Percentiles rank a stretch among this genome's conserved stretches.
These are phyloP conservation scores for Oconnorella tubifera DNA, from an alignment of 2,888 invertebrate genomes.

Conservation along the genomic window DNA sequence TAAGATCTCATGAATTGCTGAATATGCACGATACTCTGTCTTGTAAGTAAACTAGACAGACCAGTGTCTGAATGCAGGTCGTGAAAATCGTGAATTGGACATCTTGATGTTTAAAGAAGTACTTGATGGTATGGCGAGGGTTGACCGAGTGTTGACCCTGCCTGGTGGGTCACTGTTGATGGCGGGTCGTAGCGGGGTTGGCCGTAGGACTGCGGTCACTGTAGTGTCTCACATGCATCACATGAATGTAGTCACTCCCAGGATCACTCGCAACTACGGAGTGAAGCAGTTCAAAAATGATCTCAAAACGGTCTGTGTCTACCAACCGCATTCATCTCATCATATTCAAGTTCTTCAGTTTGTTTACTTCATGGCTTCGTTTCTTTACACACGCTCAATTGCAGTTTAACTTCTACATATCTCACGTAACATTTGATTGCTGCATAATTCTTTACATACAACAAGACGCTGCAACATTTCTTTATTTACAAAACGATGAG, in stretches of 20 bases:
- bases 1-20: too few relatives aligned
- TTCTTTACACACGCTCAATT: too few relatives aligned
- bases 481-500: too few relatives aligned
- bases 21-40: too few relatives aligned
- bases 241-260: constrained; percentile 62
- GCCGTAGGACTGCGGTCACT: constrained; percentile 74
- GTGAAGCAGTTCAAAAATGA: constrained; percentile 71
- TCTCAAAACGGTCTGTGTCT: constrained; percentile 67
- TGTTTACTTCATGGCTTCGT: background rate
- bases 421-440: too few relatives aligned
- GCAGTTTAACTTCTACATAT: too few relatives aligned
- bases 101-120: constrained; percentile 68
- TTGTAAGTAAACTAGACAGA: too few relatives aligned
- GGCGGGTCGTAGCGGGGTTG: constrained; percentile 75
- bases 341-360: background rate
- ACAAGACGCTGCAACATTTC: too few relatives aligned
- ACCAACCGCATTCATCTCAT: background rate
- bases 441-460: too few relatives aligned
- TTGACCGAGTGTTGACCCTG: constrained; percentile 65
- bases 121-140: constrained; percentile 64
- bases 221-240: constrained; percentile 71
- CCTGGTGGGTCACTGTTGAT: constrained; percentile 67
- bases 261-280: constrained; percentile 63
- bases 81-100: constrained; percentile 66
- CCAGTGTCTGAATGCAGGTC: constrained; percentile 58